Base-by-base conservation (phyloP, 2,797 vertebrate species). In the Falco rusticolus region DNA sequence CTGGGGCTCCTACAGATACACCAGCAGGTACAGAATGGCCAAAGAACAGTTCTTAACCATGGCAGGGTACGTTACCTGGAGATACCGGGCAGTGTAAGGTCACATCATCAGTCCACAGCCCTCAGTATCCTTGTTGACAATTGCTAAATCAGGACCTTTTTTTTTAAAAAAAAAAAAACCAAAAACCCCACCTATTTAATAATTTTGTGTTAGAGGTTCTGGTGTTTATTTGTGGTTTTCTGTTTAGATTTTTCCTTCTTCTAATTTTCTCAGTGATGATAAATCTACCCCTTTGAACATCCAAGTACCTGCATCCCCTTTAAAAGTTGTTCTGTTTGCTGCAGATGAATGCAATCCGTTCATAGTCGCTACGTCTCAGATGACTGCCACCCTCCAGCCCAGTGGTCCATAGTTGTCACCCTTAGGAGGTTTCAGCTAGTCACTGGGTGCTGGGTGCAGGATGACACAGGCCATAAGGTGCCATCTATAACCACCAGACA, bases 351-450 rank as follows among this genome's bases (percentile, higher is more conserved):
- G 24, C 16, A 3, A 11, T 22, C 37, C 1, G 18, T 15, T 34
- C 10, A 4, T 16, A 16, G 28, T 19, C 1, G 0, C 25, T 68
- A 3, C 7, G 19, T n/a, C 54, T 25, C 22, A 11, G 9, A 18
- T 6, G 37, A 57, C 63, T 26, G 16, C 60, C 43, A 76, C 0
- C 47, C 54, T 51, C 63, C 50, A 54, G 13, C 45, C 60, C 54
- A 34, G 59, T 2, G 39, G 16, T 28, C 75, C 65, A 3, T 9
- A 17, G 37, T n/a, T 75, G 51, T 5, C 29, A 57, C 48, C 24
- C 68, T 26, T 22, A 14, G 3, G 39, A 78, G 39, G 26, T 41
- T 31, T 41, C 84, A 43, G 51, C 10, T 25, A 1, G 16, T 56
- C 51, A 20, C 53, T 5, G 4, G 11, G 5, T 5, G 9, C 11